Base-by-base conservation (phyloP, 1,140 invertebrate genomes). In the Drosophila pectinifera region DNA sequence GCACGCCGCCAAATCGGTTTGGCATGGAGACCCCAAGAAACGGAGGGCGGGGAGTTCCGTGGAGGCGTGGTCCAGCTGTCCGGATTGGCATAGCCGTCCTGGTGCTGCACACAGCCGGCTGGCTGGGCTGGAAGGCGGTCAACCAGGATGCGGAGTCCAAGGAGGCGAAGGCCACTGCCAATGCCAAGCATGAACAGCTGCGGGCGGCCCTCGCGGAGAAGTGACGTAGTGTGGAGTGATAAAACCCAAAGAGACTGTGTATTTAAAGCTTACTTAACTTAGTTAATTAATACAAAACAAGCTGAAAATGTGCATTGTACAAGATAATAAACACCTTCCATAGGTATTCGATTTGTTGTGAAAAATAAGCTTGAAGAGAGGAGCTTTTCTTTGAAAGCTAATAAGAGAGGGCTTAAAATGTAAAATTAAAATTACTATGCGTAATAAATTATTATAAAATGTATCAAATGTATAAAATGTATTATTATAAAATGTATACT, bases 51-150 rank as follows among this genome's bases (percentile, higher is more conserved):
- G 51, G 45, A 55, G 10, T 36, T 18, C 11, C 57, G 24, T 61
- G 76, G 11, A 61, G 77, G 1, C 54, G 62, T 22, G 78, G 41
- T 14, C 83, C 83, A 4, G 70, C 80, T 56, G 48, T 83, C 16
- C 79, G 83, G 10, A 86, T 86, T 16, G 83, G 83, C 16, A 57
- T 76, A 8, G 83, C 86, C 14, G 84, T 86, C 16, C 28, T 86
- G 38, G 67, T 88, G 13, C 55, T 86, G 20, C 83, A 86, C 22
- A 64, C 83, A 5, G 55, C 77, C 3, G 78, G 70, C 31, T 86
- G 84, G 83, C 10, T 79, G 5, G 83, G 83, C 6, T 86, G 83
- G 83, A 83, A 58, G 55, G 58, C 65, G 14, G 74, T 78, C 0
- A 65, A 78, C 18, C 67, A 48, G 28, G 63, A 45, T 26, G 22